Conservation (phyloP, 2,888 invertebrate species). For the Microctonus aethiopoides region DNA sequence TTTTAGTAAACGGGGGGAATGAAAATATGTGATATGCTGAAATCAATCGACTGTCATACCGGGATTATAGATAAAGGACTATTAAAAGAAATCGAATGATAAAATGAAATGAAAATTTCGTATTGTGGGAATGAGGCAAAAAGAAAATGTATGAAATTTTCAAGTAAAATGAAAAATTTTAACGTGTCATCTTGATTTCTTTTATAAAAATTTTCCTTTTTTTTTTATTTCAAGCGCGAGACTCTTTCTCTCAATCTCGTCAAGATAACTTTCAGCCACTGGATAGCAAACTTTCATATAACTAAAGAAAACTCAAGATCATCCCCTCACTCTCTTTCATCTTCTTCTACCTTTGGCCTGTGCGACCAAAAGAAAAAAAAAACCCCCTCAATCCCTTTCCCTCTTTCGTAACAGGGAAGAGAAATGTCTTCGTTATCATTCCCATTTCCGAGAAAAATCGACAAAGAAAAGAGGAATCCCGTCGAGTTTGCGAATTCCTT, state of each 20-base stretch:
- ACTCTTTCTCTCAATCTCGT: slow-evolving; percentile 13
- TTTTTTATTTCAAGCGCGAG: not conserved
- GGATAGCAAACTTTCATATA: slow-evolving; percentile 40
- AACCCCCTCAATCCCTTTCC: slow-evolving; percentile 40
- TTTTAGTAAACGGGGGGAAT: not conserved
- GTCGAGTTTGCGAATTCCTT: slow-evolving; percentile 34
- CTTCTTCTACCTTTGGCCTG: not conserved
- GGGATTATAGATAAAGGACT: slow-evolving; percentile 10
- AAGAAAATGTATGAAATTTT: not conserved
- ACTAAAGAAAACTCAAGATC: not conserved
- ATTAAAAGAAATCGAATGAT: slow-evolving; percentile 48
- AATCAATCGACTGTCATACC: slow-evolving; percentile 38
- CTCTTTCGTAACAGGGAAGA: slow-evolving; percentile 23
- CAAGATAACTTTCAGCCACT: slow-evolving; percentile 36
- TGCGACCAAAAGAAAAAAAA: slow-evolving; percentile 12
- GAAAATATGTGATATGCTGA: not conserved
- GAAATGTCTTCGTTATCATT: slow-evolving; percentile 44
- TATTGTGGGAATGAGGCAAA: not conserved
- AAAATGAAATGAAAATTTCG: slow-evolving; percentile 30
- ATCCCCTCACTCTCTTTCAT: not conserved
- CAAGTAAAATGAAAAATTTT: not conserved
- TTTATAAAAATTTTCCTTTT: not conserved
- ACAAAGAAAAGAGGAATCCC: slow-evolving; percentile 12
- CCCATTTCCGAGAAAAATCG: slow-evolving; percentile 40
- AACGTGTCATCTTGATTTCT: not conserved